phyloP scores from a whole-genome alignment of 1,140 invertebrate species.

The Drosophila pseudoobscura region DNA sequence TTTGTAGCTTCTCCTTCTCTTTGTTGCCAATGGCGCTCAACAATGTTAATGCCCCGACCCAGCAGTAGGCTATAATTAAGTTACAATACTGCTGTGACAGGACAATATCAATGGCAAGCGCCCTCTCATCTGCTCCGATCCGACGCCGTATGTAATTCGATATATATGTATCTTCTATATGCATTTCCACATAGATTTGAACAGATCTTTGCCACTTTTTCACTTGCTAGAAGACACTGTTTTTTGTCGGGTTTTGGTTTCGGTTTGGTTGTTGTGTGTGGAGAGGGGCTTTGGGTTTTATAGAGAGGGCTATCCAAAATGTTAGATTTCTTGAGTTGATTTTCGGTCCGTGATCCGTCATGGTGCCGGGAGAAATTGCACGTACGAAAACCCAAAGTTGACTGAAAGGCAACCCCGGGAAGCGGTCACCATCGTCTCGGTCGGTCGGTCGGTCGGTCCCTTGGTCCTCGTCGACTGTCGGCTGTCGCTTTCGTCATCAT shows the following conservation, averaged over 20 bases:
- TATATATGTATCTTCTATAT: slow-evolving; percentile 7
- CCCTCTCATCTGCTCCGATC: slow-evolving; percentile 14
- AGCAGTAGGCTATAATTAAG: slow-evolving; percentile 89
- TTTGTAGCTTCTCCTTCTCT: slow-evolving; percentile 10
- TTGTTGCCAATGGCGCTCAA: slow-evolving; percentile 73
- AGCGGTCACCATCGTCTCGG: slow-evolving; percentile 51
- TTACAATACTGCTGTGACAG: slow-evolving; percentile 95
- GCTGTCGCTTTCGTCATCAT: slow-evolving; percentile 33
- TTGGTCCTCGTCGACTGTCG: slow-evolving; percentile 1
- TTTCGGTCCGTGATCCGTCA: slow-evolving; percentile 74
- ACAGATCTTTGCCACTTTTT: slow-evolving; percentile 4
- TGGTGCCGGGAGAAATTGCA: slow-evolving; percentile 81
- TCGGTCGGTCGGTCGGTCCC: neutral
- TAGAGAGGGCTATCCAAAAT: slow-evolving; percentile 11
- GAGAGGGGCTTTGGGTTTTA: no score
- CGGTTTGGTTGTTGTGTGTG: slow-evolving; percentile 61
- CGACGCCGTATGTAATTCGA: neutral
- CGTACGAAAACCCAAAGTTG: slow-evolving; percentile 83
- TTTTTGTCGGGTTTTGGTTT: slow-evolving; percentile 68
- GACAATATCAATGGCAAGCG: slow-evolving; percentile 92
- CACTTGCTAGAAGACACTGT: slow-evolving; percentile 24
- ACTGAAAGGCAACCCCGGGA: slow-evolving; percentile 82
- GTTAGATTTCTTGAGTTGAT: slow-evolving; percentile 7
- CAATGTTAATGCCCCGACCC: slow-evolving; percentile 90
- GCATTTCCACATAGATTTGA: neutral